These are phyloP conservation scores for Dendrocincla tyrannina DNA, from an alignment of 2,797 vertebrate genomes.

Conservation along the genomic window DNA sequence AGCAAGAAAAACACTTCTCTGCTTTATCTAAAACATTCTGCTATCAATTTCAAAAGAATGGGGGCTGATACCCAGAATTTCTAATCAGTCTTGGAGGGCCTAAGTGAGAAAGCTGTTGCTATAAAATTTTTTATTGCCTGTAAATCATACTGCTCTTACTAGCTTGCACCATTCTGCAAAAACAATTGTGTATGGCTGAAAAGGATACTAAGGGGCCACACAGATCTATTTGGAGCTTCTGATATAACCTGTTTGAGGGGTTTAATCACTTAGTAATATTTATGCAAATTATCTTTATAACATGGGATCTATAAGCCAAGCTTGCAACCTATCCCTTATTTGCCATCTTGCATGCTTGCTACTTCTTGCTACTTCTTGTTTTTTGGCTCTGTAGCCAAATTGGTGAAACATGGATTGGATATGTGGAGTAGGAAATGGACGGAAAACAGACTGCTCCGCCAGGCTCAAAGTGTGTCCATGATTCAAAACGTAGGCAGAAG, in stretches of 20 bases:
- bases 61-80: neutral
- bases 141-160: neutral
- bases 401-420: neutral
- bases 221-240: neutral
- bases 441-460: neutral
- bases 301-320: neutral
- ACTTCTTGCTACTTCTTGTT: neutral
- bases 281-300: neutral
- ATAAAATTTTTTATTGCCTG: neutral
- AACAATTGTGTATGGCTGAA: neutral
- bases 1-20: neutral
- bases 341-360: neutral
- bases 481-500: neutral
- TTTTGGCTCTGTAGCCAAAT: neutral
- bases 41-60: neutral
- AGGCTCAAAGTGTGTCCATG: neutral
- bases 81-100: neutral
- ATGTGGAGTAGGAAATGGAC: neutral
- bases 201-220: neutral
- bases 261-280: neutral
- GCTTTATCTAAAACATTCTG: neutral
- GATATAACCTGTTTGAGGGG: neutral
- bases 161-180: neutral
- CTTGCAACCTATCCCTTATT: neutral
- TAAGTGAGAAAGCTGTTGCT: neutral